Base-by-base conservation (phyloP, 2,888 invertebrate genomes). In the Alloplasta piceator region DNA sequence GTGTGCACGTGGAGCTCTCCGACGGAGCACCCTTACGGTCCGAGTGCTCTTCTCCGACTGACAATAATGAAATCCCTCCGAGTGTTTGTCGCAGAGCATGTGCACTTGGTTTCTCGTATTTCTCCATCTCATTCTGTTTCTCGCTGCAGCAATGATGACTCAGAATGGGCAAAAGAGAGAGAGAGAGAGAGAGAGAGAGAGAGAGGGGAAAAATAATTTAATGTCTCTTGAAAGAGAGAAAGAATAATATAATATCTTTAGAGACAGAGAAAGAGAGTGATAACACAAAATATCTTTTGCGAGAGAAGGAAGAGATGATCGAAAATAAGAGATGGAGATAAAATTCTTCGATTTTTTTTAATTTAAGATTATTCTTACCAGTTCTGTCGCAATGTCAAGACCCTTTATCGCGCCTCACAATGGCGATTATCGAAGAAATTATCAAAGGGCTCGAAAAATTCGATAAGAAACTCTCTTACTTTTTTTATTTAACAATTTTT, bases 31-130 rank as follows among this genome's bases (percentile, higher is more conserved):
- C 74, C 77, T 75, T 63, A 26, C 67, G 55, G 48, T 39, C 14
- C 67, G 73, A 81, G 61, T 64, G 77, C 70, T 79, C 66, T 36
- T 46, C 55, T 71, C 64, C 10, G 73, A 81, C 83, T 83, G 78
- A n/a, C n/a, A n/a, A n/a, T n/a, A n/a, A n/a, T n/a, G n/a, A 74
- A 71, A 81, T 72, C 3, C 78, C 78, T 78, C 71, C 56, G 41
- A 12, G 43, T 60, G 48, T 39, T 41, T 26, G 41, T n/a, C 26
- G 41, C 63, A 14, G 36, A 55, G 48, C 39, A 43, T 48, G 48
- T 50, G 50, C 67, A 60, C 64, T 63, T 41, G 50, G 12, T 41
- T 66, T 68, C 66, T 63, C 68, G 41, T 66, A 14, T 78, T 50
- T 71, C 61, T 67, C 71, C 10, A 46, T 39, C 66, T 16, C 61